These are phyloP conservation scores for Triplophysa rosa DNA, from an alignment of 2,113 vertebrate genomes.

Conservation along the genomic window DNA sequence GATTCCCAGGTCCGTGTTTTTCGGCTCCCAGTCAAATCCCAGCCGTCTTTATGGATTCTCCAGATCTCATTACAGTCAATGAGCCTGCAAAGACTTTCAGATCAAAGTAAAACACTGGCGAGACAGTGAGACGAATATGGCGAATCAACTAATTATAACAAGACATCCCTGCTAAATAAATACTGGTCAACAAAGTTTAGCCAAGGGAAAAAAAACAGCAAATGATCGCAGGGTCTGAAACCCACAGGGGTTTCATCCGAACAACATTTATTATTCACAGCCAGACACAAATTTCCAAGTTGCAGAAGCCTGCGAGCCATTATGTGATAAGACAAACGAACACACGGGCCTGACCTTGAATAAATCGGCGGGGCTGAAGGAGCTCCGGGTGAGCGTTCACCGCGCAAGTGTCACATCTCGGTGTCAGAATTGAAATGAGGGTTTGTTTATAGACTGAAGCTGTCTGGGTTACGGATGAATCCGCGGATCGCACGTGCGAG, in stretches of 20 bases:
- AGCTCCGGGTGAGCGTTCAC: background rate
- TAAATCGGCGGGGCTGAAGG: constrained; percentile 63
- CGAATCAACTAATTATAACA: constrained; percentile 58
- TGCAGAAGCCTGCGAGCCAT: constrained; percentile 55
- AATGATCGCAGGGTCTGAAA: constrained; percentile 57
- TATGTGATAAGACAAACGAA: constrained; percentile 59
- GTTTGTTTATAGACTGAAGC: constrained; percentile 41
- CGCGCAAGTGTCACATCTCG: constrained; percentile 7
- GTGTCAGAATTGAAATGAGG: constrained; percentile 30
- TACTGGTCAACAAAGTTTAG: constrained; percentile 48
- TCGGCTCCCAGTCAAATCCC: constrained; percentile 72
- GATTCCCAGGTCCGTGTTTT: constrained; percentile 70
- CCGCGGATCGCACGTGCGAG: constrained; percentile 6
- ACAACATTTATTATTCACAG: constrained; percentile 63
- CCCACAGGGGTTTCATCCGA: constrained; percentile 52
- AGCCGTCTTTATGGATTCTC: constrained; percentile 72
- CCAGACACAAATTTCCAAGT: constrained; percentile 56
- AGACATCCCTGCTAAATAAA: constrained; percentile 56
- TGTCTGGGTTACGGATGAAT: constrained; percentile 31
- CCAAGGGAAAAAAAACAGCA: constrained; percentile 46
- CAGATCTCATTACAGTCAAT: constrained; percentile 78
- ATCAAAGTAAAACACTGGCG: constrained; percentile 73
- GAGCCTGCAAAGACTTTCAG: constrained; percentile 75
- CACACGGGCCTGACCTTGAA: constrained; percentile 68
- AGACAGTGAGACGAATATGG: constrained; percentile 39